phyloP scores from a whole-genome alignment of 2,113 vertebrate species.

The Phrynocephalus versicolor region DNA sequence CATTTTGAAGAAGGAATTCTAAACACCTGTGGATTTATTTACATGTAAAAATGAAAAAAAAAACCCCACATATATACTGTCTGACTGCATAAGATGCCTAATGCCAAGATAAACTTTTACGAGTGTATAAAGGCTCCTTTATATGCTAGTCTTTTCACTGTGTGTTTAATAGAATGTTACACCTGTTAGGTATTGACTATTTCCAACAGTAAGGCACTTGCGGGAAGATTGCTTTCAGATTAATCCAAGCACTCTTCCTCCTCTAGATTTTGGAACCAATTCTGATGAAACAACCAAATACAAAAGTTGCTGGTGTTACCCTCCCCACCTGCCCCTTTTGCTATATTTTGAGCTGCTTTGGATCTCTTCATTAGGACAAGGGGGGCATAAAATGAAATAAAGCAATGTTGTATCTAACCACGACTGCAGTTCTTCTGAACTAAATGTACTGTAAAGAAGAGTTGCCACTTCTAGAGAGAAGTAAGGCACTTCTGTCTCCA shows the following conservation, averaged over 20 bases:
- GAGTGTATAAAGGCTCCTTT: neutral
- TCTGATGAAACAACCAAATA: constrained; percentile 5
- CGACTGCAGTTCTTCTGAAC: neutral
- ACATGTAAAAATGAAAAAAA: neutral
- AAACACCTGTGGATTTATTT: constrained; percentile 84
- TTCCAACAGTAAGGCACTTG: constrained; percentile 1
- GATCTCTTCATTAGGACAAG: neutral
- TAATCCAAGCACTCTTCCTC: neutral
- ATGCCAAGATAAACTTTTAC: neutral
- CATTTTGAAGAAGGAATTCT: constrained; percentile 91
- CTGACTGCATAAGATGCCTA: neutral
- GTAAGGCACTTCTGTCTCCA: neutral
- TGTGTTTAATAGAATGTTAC: neutral
- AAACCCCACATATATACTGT: neutral
- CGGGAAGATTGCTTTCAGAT: neutral
- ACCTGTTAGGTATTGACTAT: neutral
- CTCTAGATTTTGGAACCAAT: constrained; percentile 22
- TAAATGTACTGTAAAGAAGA: neutral
- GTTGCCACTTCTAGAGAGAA: neutral
- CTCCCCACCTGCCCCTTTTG: no score
- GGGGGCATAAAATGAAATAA: no score
- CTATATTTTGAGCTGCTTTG: neutral
- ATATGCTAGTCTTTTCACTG: neutral
- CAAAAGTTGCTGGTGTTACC: no score
- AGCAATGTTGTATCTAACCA: no score